Evolutionary conservation across 1,140 invertebrate genomes (phyloP), one percentile per base, ranked within the genome.

Genomic region (Pseudomyrmex concolor): DNA sequence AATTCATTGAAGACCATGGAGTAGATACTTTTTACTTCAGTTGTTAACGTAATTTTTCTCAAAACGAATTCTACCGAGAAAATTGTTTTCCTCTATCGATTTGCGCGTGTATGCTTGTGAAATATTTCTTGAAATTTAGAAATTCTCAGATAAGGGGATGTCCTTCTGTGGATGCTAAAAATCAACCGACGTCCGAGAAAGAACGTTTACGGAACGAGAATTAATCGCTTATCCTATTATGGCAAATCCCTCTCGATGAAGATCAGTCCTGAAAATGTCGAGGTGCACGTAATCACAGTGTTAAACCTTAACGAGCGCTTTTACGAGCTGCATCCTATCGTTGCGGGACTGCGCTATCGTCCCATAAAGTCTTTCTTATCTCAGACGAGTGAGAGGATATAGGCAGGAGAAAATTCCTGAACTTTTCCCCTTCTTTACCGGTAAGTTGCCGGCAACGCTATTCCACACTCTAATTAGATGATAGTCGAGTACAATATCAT

Each of bases 181-280:
- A 80, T 71, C 76, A 51, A 80, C 76, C 76, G 51, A 48, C 43
- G 22, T 34, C 19, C 64, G 9, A 17, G 76, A 19, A 25, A 3
- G 5, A 34, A 34, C 76, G 43, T 80, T 80, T 80, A 80, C 43
- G 66, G 54, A 50, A 48, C 22, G 51, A 43, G 66, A 59, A 80
- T 80, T 80, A 80, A 80, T 80, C 76, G 76, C 66, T 80, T 80
- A 80, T 80, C 76, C 76, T 66, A 70, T 80, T 80, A 80, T 66
- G 45, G 66, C 19, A 71, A 50, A 80, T 80, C 66, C 43, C n/a
- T n/a, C 76, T 70, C 76, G 66, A 71, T 71, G 76, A 60, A 80
- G 54, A 80, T 80, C 66, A 59, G 66, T 80, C 76, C 22, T 80
- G 76, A 80, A 80, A 80, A 80, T 60, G 76, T 71, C 66, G 51